Evolutionary conservation across 1,140 invertebrate genomes (phyloP), one percentile per base, ranked within the genome.

Genomic region (Trachymyrmex septentrionalis): DNA sequence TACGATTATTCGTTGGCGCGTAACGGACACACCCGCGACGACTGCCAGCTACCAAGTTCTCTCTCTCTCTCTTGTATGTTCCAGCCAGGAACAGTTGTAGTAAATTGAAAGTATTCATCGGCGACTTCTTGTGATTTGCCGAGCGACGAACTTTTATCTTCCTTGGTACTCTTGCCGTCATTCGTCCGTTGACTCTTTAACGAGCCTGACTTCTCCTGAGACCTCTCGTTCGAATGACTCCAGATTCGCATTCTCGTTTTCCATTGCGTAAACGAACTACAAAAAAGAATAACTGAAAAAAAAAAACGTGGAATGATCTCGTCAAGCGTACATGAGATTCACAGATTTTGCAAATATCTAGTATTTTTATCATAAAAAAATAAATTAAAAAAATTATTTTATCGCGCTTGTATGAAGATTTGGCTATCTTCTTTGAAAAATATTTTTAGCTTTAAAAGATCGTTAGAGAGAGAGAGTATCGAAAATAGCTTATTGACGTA

Each of bases 371-470:
- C 76, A 91, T 92, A 90, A 85, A 81, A 81, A 90, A 91, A 87
- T 87, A 90, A 90, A 91, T 87, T 87, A 0, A 44, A 86, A 81
- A 91, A 88, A 88, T 86, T 87, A 63, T 92, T 91, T 92, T 90
- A 90, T 86, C 63, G 69, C 82, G 55, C 27, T 61, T 55, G 10
- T 24, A 19, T 27, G 72, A 87, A 64, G 19, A 27, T 57, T 44
- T 59, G 59, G 24, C 44, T 73, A 21, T 59, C 7, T 69, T 38
- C 55, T 57, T 19, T 50, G 12, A 69, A 80, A 87, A 86, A 90
- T 92, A 92, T 92, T 92, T 91, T 93, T 80, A 86, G 66, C 81
- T 82, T 91, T 91, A 89, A 92, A 92, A 86, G 73, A 90, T 92
- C 87, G 80, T 92, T 91, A 92, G 84, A 84, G 75, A n/a, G n/a